phyloP scores from a whole-genome alignment of 2,888 invertebrate species.

The Leistus spinibarbis region DNA sequence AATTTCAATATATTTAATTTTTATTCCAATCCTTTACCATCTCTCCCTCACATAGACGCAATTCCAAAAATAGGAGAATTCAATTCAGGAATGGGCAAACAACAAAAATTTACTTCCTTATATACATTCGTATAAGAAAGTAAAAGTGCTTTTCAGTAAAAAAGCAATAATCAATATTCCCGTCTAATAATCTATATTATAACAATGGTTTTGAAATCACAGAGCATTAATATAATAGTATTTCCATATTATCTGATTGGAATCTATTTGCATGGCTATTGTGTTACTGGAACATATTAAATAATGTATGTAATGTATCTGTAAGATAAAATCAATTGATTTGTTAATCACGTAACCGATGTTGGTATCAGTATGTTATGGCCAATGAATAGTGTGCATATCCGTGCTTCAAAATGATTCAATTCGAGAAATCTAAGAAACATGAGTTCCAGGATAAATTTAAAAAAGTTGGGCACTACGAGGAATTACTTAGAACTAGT shows the following conservation, averaged over 20 bases:
- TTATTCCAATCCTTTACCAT: no score
- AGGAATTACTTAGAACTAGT: constrained; percentile 62
- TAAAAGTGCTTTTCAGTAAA: background rate
- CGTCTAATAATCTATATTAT: background rate
- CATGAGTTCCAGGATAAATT: constrained; percentile 47
- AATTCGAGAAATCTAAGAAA: background rate
- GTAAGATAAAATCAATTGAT: background rate
- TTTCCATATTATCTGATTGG: background rate
- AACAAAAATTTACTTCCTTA: no score
- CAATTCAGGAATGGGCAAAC: no score
- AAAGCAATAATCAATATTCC: background rate
- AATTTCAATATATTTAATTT: no score
- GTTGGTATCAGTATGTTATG: background rate
- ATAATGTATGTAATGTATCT: background rate
- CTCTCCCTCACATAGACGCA: no score
- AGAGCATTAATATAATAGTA: background rate
- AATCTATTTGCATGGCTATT: background rate
- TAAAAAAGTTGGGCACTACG: constrained; percentile 29
- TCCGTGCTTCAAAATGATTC: background rate
- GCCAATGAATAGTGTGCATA: background rate
- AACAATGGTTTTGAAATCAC: background rate
- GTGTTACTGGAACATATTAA: background rate
- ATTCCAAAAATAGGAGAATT: no score
- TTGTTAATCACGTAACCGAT: background rate
- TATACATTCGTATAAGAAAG: no score